phyloP scores from a whole-genome alignment of 2,113 vertebrate genomes.

The Elephas maximus region DNA sequence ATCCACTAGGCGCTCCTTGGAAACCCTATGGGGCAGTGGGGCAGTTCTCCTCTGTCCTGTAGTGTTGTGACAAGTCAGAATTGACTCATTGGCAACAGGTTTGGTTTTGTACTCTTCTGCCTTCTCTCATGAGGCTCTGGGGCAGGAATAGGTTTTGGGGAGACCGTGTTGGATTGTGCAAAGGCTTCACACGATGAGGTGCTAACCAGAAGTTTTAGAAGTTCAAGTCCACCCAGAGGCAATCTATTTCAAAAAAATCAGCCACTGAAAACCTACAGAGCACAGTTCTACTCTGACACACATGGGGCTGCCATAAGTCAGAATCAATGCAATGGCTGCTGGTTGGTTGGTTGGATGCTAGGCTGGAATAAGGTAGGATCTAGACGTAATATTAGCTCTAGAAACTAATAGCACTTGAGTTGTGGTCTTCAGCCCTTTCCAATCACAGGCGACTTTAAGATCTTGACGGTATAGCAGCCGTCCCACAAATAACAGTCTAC shows the following conservation, averaged over 20 bases:
- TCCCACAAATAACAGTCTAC: neutral
- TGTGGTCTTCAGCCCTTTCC: neutral
- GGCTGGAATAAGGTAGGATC: neutral
- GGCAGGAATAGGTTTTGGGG: neutral
- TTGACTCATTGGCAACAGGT: too few relatives aligned
- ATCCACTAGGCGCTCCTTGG: too few relatives aligned
- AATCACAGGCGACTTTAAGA: neutral
- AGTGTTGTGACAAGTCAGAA: too few relatives aligned
- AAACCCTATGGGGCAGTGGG: too few relatives aligned
- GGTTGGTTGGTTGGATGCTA: neutral
- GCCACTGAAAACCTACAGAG: neutral
- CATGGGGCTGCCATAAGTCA: neutral
- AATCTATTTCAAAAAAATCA: neutral
- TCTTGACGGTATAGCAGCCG: neutral
- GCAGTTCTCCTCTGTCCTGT: too few relatives aligned
- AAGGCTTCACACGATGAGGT: neutral
- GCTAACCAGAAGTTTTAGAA: neutral
- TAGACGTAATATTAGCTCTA: neutral
- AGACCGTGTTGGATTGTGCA: neutral
- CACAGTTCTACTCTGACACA: neutral
- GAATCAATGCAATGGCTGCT: neutral
- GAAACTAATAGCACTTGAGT: neutral
- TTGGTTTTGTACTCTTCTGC: neutral
- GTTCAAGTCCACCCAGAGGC: neutral
- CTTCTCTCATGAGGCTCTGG: neutral